These are phyloP conservation scores for Delia radicum DNA, from an alignment of 1,140 invertebrate genomes.

Conservation along the genomic window DNA sequence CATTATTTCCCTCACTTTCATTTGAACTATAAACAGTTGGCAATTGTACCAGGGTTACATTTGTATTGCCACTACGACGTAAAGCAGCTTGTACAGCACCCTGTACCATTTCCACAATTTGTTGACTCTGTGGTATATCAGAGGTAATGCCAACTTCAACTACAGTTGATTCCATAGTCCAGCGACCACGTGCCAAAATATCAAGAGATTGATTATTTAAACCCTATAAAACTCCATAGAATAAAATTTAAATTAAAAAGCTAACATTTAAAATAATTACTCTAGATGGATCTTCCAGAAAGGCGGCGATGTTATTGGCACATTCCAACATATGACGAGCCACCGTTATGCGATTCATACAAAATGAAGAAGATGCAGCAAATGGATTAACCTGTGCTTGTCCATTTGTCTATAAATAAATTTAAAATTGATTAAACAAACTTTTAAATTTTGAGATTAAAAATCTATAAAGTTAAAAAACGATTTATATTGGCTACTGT, in stretches of 20 bases:
- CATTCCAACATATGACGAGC: constrained; percentile 54
- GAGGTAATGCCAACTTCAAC: constrained; percentile 55
- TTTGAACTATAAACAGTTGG: constrained; percentile 43
- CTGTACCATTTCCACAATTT: constrained; percentile 53
- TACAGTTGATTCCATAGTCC: constrained; percentile 55
- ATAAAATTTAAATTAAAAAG: neutral
- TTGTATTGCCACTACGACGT: constrained; percentile 41
- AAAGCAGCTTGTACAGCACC: constrained; percentile 52
- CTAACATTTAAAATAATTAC: constrained; percentile 23
- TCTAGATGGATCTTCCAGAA: constrained; percentile 49
- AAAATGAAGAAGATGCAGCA: constrained; percentile 51
- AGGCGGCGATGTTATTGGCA: constrained; percentile 52
- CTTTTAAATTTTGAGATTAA: neutral
- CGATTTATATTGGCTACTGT: too few species aligned
- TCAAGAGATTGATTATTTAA: constrained; percentile 51
- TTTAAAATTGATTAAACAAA: too few species aligned
- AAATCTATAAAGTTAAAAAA: neutral
- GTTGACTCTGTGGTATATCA: constrained; percentile 52
- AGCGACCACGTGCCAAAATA: constrained; percentile 50
- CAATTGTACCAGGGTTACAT: constrained; percentile 50
- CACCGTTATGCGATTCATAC: constrained; percentile 54
- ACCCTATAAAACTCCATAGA: constrained; percentile 30
- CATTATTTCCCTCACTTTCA: constrained; percentile 33
- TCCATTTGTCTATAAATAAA: constrained; percentile 8
- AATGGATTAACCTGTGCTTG: constrained; percentile 34